These are phyloP conservation scores for Aphidoletes aphidimyza DNA, from an alignment of 2,888 invertebrate species.

Conservation along the genomic window DNA sequence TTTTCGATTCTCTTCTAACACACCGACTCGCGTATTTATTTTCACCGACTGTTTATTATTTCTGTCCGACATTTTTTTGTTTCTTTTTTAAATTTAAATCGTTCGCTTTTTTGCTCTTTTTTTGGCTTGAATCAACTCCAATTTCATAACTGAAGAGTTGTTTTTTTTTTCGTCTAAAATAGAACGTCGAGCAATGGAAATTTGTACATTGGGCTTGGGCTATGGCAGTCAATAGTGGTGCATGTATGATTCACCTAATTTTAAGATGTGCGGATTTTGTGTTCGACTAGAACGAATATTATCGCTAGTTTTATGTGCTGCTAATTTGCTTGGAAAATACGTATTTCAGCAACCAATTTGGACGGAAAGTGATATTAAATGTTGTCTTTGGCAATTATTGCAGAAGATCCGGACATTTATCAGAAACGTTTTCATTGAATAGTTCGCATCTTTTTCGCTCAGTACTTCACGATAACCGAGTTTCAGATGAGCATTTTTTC, in stretches of 20 bases:
- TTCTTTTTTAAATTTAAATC: too few relatives aligned
- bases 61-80: neutral
- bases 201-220: neutral
- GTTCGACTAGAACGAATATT: neutral
- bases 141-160: neutral
- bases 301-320: neutral
- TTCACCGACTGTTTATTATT: neutral
- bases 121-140: constrained; percentile 35
- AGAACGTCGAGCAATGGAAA: neutral
- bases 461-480: too few relatives aligned
- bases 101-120: neutral
- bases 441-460: too few relatives aligned
- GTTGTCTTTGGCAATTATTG: too few relatives aligned
- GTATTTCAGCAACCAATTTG: too few relatives aligned
- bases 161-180: too few relatives aligned
- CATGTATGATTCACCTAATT: constrained; percentile 33
- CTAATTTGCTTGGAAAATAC: neutral
- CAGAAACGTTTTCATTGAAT: too few relatives aligned
- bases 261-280: neutral
- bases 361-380: too few relatives aligned
- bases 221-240: neutral
- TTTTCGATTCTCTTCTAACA: neutral
- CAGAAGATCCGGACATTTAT: too few relatives aligned
- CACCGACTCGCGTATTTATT: neutral
- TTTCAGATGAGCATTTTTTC: too few relatives aligned